Percentiles rank a stretch among this genome's conserved stretches.
Evolutionary conservation across 64 coral and sea anemone genomes (phyloP).

Genomic region (Orbicella faveolata): DNA sequence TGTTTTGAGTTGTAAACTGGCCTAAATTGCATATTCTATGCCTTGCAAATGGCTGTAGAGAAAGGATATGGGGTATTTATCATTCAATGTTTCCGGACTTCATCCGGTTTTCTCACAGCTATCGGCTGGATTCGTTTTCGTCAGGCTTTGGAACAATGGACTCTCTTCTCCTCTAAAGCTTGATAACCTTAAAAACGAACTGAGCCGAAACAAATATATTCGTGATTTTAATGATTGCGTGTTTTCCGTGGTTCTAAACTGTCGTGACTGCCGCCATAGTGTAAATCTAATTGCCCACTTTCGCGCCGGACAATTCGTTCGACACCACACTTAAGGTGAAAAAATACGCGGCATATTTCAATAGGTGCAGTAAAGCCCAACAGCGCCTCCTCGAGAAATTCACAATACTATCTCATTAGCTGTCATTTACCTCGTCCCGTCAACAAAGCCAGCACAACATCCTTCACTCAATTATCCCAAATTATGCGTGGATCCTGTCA

Average conservation of each 20-base stretch:
- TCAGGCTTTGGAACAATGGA: neutral
- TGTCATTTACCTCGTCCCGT: constrained; percentile 74
- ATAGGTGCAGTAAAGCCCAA: constrained; percentile 1
- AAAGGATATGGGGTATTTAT: constrained; percentile 54
- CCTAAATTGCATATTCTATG: constrained; percentile 82
- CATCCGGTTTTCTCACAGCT: constrained; percentile 57
- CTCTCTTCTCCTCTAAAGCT: constrained; percentile 38
- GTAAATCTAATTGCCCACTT: constrained; percentile 28
- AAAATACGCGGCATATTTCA: constrained; percentile 26
- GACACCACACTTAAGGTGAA: constrained; percentile 37
- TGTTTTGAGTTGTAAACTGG: constrained; percentile 82
- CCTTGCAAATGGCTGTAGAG: constrained; percentile 56
- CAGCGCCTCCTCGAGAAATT: constrained; percentile 21
- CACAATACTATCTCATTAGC: constrained; percentile 69
- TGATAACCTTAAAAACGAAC: constrained; percentile 20
- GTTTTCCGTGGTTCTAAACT: neutral
- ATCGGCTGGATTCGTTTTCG: constrained; percentile 23
- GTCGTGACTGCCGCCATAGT: constrained; percentile 5
- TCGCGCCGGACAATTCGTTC: neutral
- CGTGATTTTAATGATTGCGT: constrained; percentile 40
- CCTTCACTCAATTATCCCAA: constrained; percentile 96
- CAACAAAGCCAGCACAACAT: constrained; percentile 73
- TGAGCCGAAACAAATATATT: constrained; percentile 44
- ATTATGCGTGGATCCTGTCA: constrained; percentile 94
- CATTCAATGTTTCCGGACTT: constrained; percentile 73